Evolutionary conservation across 1,140 invertebrate species (phyloP), one percentile per base, ranked within the genome.

Genomic region (Asobara japonica): DNA sequence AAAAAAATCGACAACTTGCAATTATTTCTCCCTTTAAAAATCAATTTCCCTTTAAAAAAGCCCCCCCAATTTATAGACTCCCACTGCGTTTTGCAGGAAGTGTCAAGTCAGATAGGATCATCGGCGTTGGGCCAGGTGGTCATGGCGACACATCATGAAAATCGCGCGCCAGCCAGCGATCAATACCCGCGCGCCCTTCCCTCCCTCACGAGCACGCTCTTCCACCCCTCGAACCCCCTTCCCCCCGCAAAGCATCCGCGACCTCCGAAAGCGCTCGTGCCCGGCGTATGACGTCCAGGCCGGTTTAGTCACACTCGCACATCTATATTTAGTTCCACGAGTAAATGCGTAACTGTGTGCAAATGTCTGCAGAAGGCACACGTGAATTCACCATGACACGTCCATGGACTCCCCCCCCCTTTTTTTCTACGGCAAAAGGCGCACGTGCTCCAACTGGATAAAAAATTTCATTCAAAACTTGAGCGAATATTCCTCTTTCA

Each of bases 71-170:
- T 3, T 45, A 33, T 4, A 33, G 11, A n/a, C n/a, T n/a, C n/a
- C n/a, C n/a, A n/a, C n/a, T n/a, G n/a, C n/a, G n/a, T 11, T 45
- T 30, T n/a, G 11, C 11, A 18, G 72, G 29, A 62, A 33, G 68
- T 29, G 66, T 30, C 10, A 68, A 66, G 77, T 69, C 78, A 85
- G 84, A 85, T 85, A 85, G 69, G 81, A 85, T 85, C 84, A 84
- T 18, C 81, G 80, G 73, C 79, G 79, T 77, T 78, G 81, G 78
- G 80, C 84, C 83, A 87, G 86, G 86, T 87, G 86, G 82, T 85
- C 86, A 87, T 87, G 86, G 81, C 85, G 86, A 87, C 85, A 85
- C 79, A 86, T 86, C 84, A 78, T 85, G 83, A 86, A 87, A 87
- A 87, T 86, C 84, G 84, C 83, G 81, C 82, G 81, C 61, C 69